phyloP scores from a whole-genome alignment of 2,888 invertebrate species.

The Phaonia tiefii region DNA sequence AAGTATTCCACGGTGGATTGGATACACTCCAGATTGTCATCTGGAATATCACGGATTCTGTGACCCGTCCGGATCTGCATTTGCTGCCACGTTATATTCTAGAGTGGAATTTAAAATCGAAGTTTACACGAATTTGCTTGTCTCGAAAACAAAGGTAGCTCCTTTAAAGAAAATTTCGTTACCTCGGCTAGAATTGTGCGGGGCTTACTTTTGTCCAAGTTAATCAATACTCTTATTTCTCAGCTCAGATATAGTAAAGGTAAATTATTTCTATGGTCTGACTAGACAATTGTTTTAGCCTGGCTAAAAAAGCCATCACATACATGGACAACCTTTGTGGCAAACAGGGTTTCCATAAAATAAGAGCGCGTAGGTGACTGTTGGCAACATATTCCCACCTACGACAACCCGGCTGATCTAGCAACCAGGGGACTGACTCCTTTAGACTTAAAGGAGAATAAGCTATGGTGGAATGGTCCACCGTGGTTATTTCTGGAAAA shows the following conservation, averaged over 20 bases:
- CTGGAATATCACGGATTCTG: slow-evolving; percentile 5
- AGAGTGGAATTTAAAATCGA: not conserved
- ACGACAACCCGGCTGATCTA: slow-evolving; percentile 20
- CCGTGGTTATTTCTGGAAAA: slow-evolving; percentile 20
- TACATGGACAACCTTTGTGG: not conserved
- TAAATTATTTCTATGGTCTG: not conserved
- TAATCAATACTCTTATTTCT: not conserved
- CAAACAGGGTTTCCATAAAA: slow-evolving; percentile 13
- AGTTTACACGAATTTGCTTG: not conserved
- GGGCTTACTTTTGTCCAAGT: not conserved
- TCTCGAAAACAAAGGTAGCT: not conserved
- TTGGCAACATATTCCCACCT: not conserved
- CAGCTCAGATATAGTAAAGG: not conserved
- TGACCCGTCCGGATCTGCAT: not conserved
- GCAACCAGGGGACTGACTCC: slow-evolving; percentile 16
- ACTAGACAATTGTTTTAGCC: not conserved
- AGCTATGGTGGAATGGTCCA: slow-evolving; percentile 40
- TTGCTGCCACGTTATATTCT: not conserved
- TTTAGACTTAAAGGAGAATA: not conserved
- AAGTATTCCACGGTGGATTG: not conserved
- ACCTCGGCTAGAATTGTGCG: not conserved
- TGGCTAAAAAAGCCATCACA: slow-evolving; percentile 9
- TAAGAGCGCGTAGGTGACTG: not conserved
- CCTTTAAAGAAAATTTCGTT: not conserved
- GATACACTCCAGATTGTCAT: not conserved